phyloP scores from a whole-genome alignment of 2,797 vertebrate genomes.

The Adelosebastes latens region DNA sequence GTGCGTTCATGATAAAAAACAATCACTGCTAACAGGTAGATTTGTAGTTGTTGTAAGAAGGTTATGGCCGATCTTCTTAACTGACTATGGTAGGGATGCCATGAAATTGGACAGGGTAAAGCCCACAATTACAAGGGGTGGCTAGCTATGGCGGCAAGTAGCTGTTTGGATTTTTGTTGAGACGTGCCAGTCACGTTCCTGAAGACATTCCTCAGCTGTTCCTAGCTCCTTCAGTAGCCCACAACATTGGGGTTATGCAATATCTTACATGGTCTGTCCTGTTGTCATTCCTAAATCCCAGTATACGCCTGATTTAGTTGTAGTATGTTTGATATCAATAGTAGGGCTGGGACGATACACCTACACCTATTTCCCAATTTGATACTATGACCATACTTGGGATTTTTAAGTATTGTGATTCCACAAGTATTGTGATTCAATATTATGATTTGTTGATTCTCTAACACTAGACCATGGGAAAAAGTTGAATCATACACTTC shows the following conservation, averaged over 20 bases:
- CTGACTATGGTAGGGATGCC: background rate
- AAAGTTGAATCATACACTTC: no score
- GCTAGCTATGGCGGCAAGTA: conserved; percentile 9
- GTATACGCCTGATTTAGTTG: conserved; percentile 1
- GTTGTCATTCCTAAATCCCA: background rate
- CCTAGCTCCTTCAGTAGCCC: background rate
- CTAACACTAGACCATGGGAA: no score
- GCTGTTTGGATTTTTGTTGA: conserved; percentile 58
- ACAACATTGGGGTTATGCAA: conserved; percentile 33
- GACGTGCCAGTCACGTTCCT: conserved; percentile 55
- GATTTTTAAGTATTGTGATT: no score
- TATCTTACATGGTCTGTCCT: conserved; percentile 12
- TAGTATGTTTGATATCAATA: background rate
- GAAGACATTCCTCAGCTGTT: conserved; percentile 57
- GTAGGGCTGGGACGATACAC: no score
- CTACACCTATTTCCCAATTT: no score
- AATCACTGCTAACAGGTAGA: background rate
- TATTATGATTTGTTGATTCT: no score
- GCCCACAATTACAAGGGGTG: conserved; percentile 28
- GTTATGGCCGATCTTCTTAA: background rate
- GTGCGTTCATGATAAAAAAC: background rate
- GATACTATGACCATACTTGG: no score
- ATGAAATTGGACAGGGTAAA: conserved; percentile 4
- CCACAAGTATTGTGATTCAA: no score
- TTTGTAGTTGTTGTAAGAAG: background rate